Conservation (phyloP, 2,888 invertebrate genomes). For the Diaphora mendica region DNA sequence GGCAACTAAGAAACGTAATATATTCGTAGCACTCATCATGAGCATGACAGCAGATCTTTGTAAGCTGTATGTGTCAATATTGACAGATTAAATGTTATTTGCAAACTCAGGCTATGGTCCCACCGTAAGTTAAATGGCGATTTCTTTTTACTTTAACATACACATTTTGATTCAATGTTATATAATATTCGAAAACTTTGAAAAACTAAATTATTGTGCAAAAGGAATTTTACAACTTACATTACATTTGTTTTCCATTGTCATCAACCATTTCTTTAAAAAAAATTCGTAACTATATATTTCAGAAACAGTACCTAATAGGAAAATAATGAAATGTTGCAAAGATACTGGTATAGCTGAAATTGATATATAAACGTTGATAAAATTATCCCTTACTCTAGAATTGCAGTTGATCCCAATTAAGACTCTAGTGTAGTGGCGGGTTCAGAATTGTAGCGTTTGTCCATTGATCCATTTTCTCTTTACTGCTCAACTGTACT, state of each 20-base stretch:
- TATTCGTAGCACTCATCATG: constrained; percentile 27
- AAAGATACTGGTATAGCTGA: background rate
- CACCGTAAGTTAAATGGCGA: background rate
- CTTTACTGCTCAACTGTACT: no score
- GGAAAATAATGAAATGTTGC: background rate
- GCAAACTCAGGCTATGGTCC: constrained; percentile 10
- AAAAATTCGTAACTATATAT: background rate
- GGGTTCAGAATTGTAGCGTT: no score
- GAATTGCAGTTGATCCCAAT: background rate
- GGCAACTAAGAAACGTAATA: background rate
- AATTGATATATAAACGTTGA: background rate
- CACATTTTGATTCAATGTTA: background rate
- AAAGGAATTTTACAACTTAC: background rate
- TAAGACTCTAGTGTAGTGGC: background rate
- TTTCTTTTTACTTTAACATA: background rate
- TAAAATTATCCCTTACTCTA: background rate
- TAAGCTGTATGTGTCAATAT: constrained; percentile 27
- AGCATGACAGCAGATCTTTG: constrained; percentile 44
- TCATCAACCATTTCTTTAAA: background rate
- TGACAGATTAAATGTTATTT: constrained; percentile 28
- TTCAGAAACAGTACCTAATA: background rate
- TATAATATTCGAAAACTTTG: background rate
- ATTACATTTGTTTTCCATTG: background rate
- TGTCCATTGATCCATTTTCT: no score
- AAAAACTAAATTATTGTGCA: background rate